Evolutionary conservation across 2,797 vertebrate genomes (phyloP), one percentile per base, ranked within the genome.

Genomic region (Huso huso): DNA sequence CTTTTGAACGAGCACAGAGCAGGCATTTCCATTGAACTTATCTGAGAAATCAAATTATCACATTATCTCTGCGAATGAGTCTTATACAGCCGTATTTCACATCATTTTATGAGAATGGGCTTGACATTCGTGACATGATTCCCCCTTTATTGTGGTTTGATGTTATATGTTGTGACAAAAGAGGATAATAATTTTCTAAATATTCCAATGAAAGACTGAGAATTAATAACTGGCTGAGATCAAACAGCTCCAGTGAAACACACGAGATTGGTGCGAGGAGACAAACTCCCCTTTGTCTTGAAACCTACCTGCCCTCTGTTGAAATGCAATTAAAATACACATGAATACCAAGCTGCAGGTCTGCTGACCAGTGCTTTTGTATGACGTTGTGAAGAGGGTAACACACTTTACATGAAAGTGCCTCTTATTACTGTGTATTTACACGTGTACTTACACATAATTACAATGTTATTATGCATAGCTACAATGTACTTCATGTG

Each of bases 21-120:
- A 83, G 83, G 86, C 84, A 82, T 90, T 87, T 89, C 84, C 84
- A 80, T 82, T 86, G 81, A 83, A 84, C 85, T 86, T 85, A 89
- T 90, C 85, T 81, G 84, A 81, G 79, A 86, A 88, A 90, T 90
- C 82, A 84, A 88, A 90, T 90, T 85, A 90, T 87, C 84, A 82
- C 87, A 88, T 89, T 87, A 89, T 88, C 85, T 88, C 83, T 87
- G 79, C 84, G 83, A 87, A 85, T 82, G 80, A 79, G 72, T 84
- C 82, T 85, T 89, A 84, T 85, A 77, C 83, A 89, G 77, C 71
- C 81, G 83, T 86, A 84, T 86, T 88, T 89, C 81, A 81, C 72
- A 69, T 84, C 81, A 86, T 86, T 81, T 87, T 81, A 83, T 84
- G 83, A 84, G 81, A 89, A 83, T 81, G 83, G 77, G 84, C 89